phyloP scores from a whole-genome alignment of 2,113 vertebrate species.

The Pardalotus punctatus region DNA sequence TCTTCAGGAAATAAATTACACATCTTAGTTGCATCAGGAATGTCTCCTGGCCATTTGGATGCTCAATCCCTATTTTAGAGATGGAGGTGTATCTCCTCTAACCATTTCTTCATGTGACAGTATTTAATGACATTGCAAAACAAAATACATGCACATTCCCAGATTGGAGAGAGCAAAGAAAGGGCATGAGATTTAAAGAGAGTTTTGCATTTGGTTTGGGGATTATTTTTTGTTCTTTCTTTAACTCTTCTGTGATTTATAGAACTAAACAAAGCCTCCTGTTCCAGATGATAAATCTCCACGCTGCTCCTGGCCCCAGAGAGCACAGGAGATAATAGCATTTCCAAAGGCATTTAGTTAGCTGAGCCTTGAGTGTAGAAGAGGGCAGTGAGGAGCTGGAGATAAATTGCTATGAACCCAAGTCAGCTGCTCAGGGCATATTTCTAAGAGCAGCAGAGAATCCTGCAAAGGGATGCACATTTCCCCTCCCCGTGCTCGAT shows the following conservation, averaged over 20 bases:
- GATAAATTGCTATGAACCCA: constrained; percentile 41
- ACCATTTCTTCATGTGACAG: neutral
- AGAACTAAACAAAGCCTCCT: constrained; percentile 31
- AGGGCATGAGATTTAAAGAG: neutral
- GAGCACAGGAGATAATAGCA: constrained; percentile 41
- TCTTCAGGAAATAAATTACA: neutral
- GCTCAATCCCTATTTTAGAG: neutral
- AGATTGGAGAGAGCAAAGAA: neutral
- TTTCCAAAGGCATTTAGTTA: constrained; percentile 58
- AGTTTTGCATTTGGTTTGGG: neutral
- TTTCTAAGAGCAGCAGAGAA: constrained; percentile 46
- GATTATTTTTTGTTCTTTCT: constrained; percentile 4
- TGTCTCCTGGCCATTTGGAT: neutral
- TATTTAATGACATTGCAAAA: neutral
- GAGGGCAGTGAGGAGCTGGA: constrained; percentile 33
- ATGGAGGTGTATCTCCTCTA: neutral
- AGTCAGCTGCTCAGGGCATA: constrained; percentile 30
- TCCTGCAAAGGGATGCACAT: neutral
- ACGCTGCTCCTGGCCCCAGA: neutral
- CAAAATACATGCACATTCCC: neutral
- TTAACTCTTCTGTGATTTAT: neutral
- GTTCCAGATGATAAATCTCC: constrained; percentile 44
- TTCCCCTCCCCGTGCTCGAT: neutral
- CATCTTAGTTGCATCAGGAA: neutral
- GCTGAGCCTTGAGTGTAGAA: constrained; percentile 12